Evolutionary conservation across 2,113 vertebrate species (phyloP).

Genomic region (Malurus cyaneus): DNA sequence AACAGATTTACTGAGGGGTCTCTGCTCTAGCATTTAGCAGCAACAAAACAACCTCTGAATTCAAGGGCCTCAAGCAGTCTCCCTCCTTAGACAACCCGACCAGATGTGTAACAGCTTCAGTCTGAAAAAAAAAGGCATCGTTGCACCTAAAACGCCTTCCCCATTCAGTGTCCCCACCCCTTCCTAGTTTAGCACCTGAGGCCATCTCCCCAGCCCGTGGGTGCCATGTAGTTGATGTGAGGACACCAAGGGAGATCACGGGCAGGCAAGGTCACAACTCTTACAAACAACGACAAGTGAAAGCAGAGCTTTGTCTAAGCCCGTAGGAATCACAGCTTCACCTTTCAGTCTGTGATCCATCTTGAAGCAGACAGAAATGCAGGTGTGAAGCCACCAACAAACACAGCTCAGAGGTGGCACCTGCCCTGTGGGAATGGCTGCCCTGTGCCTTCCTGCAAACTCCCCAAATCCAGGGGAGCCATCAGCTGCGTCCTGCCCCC

Average conservation of each 20-base stretch:
- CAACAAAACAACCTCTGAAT: neutral
- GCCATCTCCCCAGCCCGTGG: neutral
- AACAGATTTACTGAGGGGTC: neutral
- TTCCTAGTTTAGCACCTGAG: neutral
- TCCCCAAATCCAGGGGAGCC: neutral
- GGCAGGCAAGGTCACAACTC: neutral
- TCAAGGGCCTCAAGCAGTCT: neutral
- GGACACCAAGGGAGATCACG: neutral
- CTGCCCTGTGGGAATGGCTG: neutral
- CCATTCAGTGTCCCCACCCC: neutral
- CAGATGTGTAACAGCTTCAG: neutral
- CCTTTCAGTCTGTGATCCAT: neutral
- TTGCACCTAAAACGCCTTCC: neutral
- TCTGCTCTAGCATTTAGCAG: neutral
- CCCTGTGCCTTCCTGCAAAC: neutral
- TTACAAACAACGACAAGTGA: neutral
- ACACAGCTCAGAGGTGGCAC: neutral
- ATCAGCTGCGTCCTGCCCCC: neutral
- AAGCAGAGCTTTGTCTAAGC: neutral
- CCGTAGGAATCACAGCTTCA: accelerated
- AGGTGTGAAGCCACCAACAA: neutral
- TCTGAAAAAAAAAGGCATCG: neutral
- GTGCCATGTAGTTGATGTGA: neutral
- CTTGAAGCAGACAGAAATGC: neutral
- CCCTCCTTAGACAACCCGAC: neutral